Evolutionary conservation across 2,888 invertebrate genomes (phyloP).

Genomic region (Trichogramma dendrolimi): DNA sequence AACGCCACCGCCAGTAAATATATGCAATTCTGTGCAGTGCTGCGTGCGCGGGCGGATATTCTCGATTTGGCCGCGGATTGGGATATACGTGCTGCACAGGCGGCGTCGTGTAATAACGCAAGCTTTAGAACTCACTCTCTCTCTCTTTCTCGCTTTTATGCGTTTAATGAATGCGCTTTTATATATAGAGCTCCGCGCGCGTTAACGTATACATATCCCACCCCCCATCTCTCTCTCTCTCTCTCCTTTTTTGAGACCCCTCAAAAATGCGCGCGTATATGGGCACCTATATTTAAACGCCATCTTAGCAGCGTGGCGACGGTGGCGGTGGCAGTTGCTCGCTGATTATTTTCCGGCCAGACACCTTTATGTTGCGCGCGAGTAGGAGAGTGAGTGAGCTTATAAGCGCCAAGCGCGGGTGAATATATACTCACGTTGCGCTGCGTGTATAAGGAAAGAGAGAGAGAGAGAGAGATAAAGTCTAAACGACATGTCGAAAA

Average conservation of each 20-base stretch:
- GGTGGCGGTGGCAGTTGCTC: too few relatives aligned
- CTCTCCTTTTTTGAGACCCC: background rate
- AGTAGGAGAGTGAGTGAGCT: background rate
- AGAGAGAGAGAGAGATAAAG: background rate
- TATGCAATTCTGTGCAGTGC: too few relatives aligned
- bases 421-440: slow-evolving; percentile 2
- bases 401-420: background rate
- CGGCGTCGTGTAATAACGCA: slow-evolving; percentile 45
- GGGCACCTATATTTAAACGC: slow-evolving; percentile 9
- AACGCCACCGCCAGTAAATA: too few relatives aligned
- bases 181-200: too few relatives aligned
- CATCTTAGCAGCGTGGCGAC: background rate
- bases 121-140: slow-evolving; percentile 17
- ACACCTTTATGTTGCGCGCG: too few relatives aligned
- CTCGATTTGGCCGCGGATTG: slow-evolving; percentile 66
- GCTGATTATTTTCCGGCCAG: too few relatives aligned
- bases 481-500: too few relatives aligned
- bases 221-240: background rate
- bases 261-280: too few relatives aligned
- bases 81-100: slow-evolving; percentile 54
- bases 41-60: slow-evolving; percentile 54
- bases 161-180: too few relatives aligned
- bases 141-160: too few relatives aligned
- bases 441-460: background rate
- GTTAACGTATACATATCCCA: background rate